Evolutionary conservation across 2,888 invertebrate genomes (phyloP), one percentile per base, ranked within the genome.

Genomic region (Heliconius ismenius): DNA sequence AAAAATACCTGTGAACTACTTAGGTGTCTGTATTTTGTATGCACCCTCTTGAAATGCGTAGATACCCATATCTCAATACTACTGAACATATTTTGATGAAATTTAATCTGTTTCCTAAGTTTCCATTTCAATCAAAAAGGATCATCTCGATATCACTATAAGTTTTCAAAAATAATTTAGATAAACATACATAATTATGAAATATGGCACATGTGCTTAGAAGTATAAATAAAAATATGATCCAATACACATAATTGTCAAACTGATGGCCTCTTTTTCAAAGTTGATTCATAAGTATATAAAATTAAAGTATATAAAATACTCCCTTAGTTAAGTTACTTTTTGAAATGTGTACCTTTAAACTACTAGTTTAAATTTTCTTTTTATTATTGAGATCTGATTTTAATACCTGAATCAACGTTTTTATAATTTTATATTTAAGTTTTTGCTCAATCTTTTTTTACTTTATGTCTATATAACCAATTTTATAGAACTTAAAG

Each of bases 391-490:
- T 39, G 39, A 67, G 67, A 67, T 67, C 67, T 67, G 67, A 67
- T 67, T 43, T 39, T 43, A 67, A 24, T 67, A 67, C 24, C 67
- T 67, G 67, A 67, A 67, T 67, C 67, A n/a, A 67, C 24, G n/a
- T 65, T 65, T 65, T 62, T 62, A 24, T 26, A 62, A n/a, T 18
- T 36, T 18, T 49, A 7, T n/a, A 39, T 39, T 67, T 39, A 67
- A 9, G 39, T 24, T 67, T 65, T 67, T 67, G 67, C 67, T 67
- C 67, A 67, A 67, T 43, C 13, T 67, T 67, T 36, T 58, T 65
- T 24, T 58, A 7, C 10, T 7, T 28, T 69, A 21, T 70, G n/a
- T 32, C 11, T 70, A 70, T 36, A 15, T 58, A 70, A 70, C 32
- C 58, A 58, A 32, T 32, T 9, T 15, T 54, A 58, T 15, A 24